Evolutionary conservation across 2,113 vertebrate genomes (phyloP).

Genomic region (human (Homo sapiens)): DNA sequence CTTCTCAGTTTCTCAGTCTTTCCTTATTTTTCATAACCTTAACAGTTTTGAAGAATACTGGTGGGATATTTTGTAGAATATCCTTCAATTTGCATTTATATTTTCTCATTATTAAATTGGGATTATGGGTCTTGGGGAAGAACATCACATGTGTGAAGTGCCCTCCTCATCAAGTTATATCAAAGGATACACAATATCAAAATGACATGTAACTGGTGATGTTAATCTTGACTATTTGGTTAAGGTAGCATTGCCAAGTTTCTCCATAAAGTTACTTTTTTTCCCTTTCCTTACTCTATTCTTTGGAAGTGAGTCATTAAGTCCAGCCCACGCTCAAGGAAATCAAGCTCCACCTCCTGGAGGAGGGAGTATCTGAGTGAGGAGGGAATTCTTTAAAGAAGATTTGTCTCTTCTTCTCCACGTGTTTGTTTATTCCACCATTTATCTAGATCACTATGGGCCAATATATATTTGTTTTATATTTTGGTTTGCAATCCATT

Average conservation of each 20-base stretch:
- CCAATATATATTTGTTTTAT: neutral
- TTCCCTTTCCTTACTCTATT: neutral
- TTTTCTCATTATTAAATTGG: neutral
- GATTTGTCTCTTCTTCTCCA: neutral
- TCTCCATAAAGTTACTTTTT: neutral
- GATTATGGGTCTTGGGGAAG: neutral
- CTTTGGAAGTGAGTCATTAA: neutral
- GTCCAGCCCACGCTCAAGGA: neutral
- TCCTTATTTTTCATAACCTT: neutral
- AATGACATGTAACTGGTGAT: neutral
- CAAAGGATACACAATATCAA: neutral
- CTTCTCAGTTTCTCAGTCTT: neutral
- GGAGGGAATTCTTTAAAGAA: neutral
- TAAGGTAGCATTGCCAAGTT: neutral
- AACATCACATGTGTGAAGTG: neutral
- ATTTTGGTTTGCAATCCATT: neutral
- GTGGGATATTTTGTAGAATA: neutral
- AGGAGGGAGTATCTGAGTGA: neutral
- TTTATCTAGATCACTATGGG: neutral
- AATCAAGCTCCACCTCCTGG: neutral
- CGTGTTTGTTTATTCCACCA: neutral
- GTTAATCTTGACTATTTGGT: neutral
- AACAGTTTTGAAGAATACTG: neutral
- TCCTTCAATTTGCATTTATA: neutral
- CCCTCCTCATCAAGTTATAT: neutral